Base-by-base conservation (phyloP, 2,888 invertebrate species). In the Tetragonisca angustula region DNA sequence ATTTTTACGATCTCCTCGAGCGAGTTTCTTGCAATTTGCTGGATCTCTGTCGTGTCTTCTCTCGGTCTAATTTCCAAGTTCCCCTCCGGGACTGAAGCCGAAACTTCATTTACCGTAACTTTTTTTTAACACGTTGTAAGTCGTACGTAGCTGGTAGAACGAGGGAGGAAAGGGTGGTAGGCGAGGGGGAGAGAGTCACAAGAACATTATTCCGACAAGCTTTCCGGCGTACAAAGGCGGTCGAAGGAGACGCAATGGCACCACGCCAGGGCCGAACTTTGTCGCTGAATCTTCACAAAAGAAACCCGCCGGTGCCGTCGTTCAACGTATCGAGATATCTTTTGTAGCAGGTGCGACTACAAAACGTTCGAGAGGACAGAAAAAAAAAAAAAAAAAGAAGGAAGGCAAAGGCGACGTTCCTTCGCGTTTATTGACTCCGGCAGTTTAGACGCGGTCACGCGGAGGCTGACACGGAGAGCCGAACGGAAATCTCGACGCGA, bases 201-300 rank as follows among this genome's bases (percentile, higher is more conserved):
- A 83, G 83, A 84, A 86, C 83, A 88, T 85, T 88, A 88, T 87
- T 86, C 86, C 84, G 79, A 81, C 84, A 81, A 88, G 86, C 81
- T 86, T 88, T 64, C 73, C 83, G 80, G 59, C 79, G 62, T 87
- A 86, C 80, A 89, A 87, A 88, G 77, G 80, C 85, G 75, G 83
- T 76, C 82, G 81, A 83, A 76, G 71, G 77, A 79, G 82, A 80
- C 86, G 83, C 86, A 74, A 71, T 87, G 88, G 88, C 88, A 80
- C 67, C 13, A 54, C 68, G 89, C 88, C 89, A 88, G 82, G 77
- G 83, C 69, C 52, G 77, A 79, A 87, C 84, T 79, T 86, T 67
- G 65, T 76, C 76, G 82, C 76, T 72, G 81, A 78, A 82, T 87
- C 75, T 82, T 81, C 67, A 67, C 76, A 78, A 84, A 80, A 80